phyloP scores from a whole-genome alignment of 64 coral and sea anemone species.

The Stylophora pistillata region DNA sequence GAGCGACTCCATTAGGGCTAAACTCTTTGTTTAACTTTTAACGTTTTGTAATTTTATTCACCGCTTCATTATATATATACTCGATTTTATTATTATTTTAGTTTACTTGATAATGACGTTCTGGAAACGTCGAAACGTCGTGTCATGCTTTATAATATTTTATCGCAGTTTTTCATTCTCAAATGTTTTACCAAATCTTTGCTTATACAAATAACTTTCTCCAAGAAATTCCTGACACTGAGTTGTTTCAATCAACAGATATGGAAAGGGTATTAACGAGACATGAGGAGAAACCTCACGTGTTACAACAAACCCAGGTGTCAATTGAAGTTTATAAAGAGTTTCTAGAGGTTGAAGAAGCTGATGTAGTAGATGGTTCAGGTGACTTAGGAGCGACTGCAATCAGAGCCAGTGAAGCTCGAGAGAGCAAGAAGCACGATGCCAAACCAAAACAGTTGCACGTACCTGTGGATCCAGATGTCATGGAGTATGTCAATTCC shows the following conservation, averaged over 20 bases:
- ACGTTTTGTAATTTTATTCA: too few species aligned
- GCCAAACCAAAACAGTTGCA: conserved; percentile 9
- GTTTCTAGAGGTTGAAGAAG: background rate
- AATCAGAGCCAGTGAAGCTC: background rate
- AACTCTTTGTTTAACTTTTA: too few species aligned
- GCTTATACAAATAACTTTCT: too few species aligned
- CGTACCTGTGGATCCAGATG: conserved; percentile 56
- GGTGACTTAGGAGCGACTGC: background rate
- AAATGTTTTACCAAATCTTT: too few species aligned
- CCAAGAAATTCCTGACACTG: background rate
- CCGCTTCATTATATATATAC: too few species aligned
- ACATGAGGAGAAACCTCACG: background rate
- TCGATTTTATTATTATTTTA: too few species aligned
- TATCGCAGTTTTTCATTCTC: too few species aligned
- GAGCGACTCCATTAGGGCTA: too few species aligned
- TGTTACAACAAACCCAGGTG: background rate
- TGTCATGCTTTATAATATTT: too few species aligned
- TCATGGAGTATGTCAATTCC: conserved; percentile 48
- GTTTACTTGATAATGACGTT: too few species aligned
- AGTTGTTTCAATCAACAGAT: background rate
- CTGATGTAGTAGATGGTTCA: background rate
- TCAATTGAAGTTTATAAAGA: background rate
- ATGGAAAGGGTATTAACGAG: conserved; percentile 8
- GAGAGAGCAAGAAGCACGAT: background rate
- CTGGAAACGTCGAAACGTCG: too few species aligned